Conservation (phyloP, 1,140 invertebrate genomes). For the Danaus plexippus region DNA sequence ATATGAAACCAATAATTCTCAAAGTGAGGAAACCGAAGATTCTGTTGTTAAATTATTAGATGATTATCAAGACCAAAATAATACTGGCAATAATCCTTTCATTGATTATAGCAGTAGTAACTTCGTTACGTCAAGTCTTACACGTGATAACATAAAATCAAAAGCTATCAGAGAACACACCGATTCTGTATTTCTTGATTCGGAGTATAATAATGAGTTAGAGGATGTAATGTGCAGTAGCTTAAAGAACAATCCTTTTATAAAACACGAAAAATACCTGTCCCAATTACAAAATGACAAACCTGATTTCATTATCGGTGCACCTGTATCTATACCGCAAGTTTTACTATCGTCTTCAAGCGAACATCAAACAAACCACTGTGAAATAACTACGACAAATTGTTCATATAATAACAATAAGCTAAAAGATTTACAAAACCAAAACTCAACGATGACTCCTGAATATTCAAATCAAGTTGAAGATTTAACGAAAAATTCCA, state of each 20-base stretch:
- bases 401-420: conserved; percentile 3
- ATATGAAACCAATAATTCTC: conserved; percentile 55
- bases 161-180: conserved; percentile 19
- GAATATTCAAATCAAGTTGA: conserved; percentile 18
- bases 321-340: conserved; percentile 63
- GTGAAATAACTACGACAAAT: no score
- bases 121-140: no score
- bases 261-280: conserved; percentile 32
- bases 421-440: not conserved
- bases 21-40: conserved; percentile 47
- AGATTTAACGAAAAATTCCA: conserved; percentile 14
- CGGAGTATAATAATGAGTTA: conserved; percentile 23
- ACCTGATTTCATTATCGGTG: conserved; percentile 68
- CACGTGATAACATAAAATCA: no score
- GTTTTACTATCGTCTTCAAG: conserved; percentile 20
- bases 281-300: conserved; percentile 25
- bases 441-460: no score
- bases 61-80: conserved; percentile 11
- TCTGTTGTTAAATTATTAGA: conserved; percentile 34
- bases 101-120: conserved; percentile 16
- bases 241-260: conserved; percentile 48
- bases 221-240: conserved; percentile 39
- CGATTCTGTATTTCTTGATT: conserved; percentile 32
- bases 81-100: conserved; percentile 33
- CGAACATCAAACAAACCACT: not conserved